Evolutionary conservation across 2,888 invertebrate species (phyloP), one percentile per base, ranked within the genome.

Genomic region (Papilio gigon): DNA sequence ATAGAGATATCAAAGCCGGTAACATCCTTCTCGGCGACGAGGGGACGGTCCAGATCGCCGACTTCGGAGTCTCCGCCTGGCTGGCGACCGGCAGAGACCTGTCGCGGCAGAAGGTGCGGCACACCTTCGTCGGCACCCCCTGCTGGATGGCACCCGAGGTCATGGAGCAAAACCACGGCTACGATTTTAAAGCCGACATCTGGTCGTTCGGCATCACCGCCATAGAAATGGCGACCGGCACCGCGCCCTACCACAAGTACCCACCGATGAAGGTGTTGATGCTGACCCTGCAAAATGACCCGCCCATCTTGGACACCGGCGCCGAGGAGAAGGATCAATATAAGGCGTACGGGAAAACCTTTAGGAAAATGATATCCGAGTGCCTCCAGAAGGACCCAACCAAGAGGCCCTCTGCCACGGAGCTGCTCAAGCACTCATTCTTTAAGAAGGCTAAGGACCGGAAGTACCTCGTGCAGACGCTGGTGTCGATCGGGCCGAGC

Each of bases 121-220:
- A 99, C 88, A 99, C 99, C 0, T 99, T 99, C 90, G 99, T 99
- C 6, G 99, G 99, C 61, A 99, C 99, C 12, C 99, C 99, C 0
- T 99, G 99, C 87, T 99, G 99, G 99, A 99, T 99, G 99, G 99
- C 99, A 14, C 99, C 99, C 8, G 99, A 99, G 92, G 99, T 99
- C 73, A 99, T 99, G 99, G 98, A 98, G 88, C 98, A 96, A 94
- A 98, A 98, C 88, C 98, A 98, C 85, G 99, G 99, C 6, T 99
- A 99, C 86, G 99, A 99, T 89, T 99, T 99, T 91, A 99, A 99
- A 90, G 99, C 99, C 2, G 94, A 94, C 80, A 93, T 94, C 71
- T 94, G 94, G 94, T 94, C 94, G 4, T 95, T 98, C 86, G 98
- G 98, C 44, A 98, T 99, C 75, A 99, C 99, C 1, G 99, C 99